A percentile compares a stretch with the other conserved stretches of the same genome.
Conservation (phyloP, 1,140 invertebrate species). For the Leptopilina clavipes region DNA sequence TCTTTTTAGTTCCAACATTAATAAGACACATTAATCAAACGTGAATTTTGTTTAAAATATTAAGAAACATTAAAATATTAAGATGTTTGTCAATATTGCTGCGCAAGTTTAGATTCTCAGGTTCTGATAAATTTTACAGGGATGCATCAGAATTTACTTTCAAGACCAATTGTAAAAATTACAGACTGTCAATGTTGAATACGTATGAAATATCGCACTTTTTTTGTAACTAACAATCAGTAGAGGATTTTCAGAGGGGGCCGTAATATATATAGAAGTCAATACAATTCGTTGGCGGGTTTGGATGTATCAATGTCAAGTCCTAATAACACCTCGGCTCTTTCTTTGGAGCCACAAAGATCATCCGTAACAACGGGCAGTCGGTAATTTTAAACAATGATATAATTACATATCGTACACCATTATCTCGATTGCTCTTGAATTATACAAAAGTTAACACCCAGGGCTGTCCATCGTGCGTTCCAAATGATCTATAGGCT, state of each 20-base stretch:
- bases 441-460: constrained; percentile 58
- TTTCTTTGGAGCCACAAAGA: constrained; percentile 47
- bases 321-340: constrained; percentile 69
- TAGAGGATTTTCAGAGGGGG: background rate
- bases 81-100: too few species aligned
- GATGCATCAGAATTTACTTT: too few species aligned
- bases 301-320: constrained; percentile 69
- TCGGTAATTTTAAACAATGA: constrained; percentile 71
- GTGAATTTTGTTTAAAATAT: too few species aligned
- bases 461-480: constrained; percentile 43
- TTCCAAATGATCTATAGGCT: constrained; percentile 23
- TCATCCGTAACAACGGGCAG: constrained; percentile 52
- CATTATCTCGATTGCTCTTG: constrained; percentile 69
- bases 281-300: constrained; percentile 41
- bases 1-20: background rate
- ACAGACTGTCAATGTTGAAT: too few species aligned
- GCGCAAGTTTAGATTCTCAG: too few species aligned
- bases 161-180: too few species aligned
- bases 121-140: too few species aligned
- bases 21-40: too few species aligned
- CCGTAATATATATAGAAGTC: constrained; percentile 34
- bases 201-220: too few species aligned
- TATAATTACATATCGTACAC: constrained; percentile 69
- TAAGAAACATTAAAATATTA: too few species aligned
- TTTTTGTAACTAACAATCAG: background rate